Evolutionary conservation across 1,140 invertebrate genomes (phyloP).

Genomic region (Hyphantria cunea): DNA sequence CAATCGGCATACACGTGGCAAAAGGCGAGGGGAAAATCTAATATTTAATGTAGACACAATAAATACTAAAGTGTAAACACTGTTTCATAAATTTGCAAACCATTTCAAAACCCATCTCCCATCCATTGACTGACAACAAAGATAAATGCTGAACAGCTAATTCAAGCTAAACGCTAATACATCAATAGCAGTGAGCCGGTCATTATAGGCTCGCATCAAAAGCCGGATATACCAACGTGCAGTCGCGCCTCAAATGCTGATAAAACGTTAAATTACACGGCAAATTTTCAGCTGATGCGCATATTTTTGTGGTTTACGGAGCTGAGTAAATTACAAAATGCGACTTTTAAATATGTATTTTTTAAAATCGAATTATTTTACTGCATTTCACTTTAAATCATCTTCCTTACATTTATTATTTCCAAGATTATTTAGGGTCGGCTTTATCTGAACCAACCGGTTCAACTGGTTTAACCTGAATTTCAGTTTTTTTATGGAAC

Average conservation of each 20-base stretch:
- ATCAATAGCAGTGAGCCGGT: conserved; percentile 37
- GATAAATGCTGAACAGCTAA: conserved; percentile 37
- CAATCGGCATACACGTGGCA: too few relatives aligned
- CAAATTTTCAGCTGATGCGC: neutral
- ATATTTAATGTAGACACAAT: too few relatives aligned
- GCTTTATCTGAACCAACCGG: too few relatives aligned
- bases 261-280: neutral
- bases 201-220: conserved; percentile 21
- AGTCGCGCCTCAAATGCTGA: neutral
- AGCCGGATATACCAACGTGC: conserved; percentile 9
- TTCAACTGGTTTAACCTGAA: too few relatives aligned
- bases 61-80: neutral
- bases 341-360: neutral
- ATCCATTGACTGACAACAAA: conserved; percentile 24
- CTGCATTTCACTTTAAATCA: too few relatives aligned
- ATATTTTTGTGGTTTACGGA: neutral
- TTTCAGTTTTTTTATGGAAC: too few relatives aligned
- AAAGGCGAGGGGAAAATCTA: too few relatives aligned
- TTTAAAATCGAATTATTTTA: too few relatives aligned
- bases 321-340: too few relatives aligned
- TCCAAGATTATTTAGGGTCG: too few relatives aligned
- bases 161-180: conserved; percentile 45
- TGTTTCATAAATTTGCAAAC: neutral
- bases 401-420: too few relatives aligned
- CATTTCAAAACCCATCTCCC: neutral